A percentile compares a stretch with the other conserved stretches of the same genome.
Evolutionary conservation across 2,797 vertebrate genomes (phyloP).

Genomic region (Enteromius trimaculatus): DNA sequence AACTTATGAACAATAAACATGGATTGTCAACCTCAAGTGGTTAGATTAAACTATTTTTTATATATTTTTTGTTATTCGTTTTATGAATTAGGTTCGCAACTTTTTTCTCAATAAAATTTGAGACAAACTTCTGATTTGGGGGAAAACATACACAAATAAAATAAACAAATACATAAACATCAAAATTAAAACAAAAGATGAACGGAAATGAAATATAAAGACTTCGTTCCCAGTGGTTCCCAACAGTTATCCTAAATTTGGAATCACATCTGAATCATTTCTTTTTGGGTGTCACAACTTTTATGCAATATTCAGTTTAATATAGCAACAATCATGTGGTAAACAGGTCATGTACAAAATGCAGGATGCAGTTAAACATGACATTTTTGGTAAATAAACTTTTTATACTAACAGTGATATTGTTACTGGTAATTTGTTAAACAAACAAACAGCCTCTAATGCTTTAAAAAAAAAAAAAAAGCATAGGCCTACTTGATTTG

Average conservation of each 20-base stretch:
- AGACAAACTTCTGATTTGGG: neutral
- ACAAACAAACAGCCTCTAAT: neutral
- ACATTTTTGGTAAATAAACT: neutral
- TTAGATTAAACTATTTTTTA: neutral
- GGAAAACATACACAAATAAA: neutral
- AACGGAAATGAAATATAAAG: neutral
- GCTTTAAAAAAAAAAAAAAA: neutral
- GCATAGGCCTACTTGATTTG: neutral
- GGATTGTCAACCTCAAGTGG: neutral
- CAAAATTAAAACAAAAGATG: neutral
- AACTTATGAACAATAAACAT: too few species aligned
- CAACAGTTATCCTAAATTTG: neutral
- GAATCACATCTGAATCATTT: neutral
- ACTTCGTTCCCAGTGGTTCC: neutral
- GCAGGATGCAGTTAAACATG: neutral
- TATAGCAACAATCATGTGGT: neutral
- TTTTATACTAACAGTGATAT: too few species aligned
- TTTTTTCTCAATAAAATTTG: too few species aligned
- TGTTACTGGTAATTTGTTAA: too few species aligned
- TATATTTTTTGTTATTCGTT: neutral
- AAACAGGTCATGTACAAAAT: neutral
- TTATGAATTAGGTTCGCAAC: neutral
- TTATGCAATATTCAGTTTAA: neutral
- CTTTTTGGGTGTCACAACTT: neutral
- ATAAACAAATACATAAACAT: neutral